Evolutionary conservation across 2,888 invertebrate genomes (phyloP).

Genomic region (Agapostemon virescens): DNA sequence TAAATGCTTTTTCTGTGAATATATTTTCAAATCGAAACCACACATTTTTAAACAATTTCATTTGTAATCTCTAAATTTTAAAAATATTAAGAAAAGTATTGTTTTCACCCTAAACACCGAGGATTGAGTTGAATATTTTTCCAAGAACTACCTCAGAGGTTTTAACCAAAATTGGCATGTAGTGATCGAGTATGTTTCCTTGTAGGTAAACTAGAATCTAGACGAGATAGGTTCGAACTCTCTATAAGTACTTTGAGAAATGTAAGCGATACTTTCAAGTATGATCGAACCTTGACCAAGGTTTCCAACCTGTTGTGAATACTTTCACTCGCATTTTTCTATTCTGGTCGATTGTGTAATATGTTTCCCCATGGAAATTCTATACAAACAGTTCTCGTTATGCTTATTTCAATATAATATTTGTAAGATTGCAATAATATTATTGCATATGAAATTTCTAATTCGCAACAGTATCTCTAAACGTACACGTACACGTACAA

Average conservation of each 20-base stretch:
- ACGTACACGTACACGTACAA: no score
- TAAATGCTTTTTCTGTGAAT: neutral
- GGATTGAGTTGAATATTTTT: neutral
- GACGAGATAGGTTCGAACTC: neutral
- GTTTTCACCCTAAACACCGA: neutral
- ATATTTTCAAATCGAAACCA: neutral
- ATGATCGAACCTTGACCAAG: constrained; percentile 8
- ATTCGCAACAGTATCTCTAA: no score
- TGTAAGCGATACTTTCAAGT: constrained; percentile 1
- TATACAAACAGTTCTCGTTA: neutral
- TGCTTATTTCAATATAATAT: neutral
- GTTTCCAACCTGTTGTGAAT: neutral
- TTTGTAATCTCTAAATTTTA: neutral
- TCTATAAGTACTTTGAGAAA: neutral
- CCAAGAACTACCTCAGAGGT: neutral
- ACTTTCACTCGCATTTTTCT: neutral
- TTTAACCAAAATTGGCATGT: neutral
- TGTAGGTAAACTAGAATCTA: constrained; percentile 8
- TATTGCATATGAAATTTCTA: no score
- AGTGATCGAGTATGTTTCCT: neutral
- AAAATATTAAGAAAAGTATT: neutral
- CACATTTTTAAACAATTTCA: no score
- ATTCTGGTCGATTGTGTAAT: constrained; percentile 1
- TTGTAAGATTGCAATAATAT: no score
- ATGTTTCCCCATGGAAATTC: neutral